Evolutionary conservation across 2,797 vertebrate species (phyloP).

Genomic region (Anguilla marmorata): DNA sequence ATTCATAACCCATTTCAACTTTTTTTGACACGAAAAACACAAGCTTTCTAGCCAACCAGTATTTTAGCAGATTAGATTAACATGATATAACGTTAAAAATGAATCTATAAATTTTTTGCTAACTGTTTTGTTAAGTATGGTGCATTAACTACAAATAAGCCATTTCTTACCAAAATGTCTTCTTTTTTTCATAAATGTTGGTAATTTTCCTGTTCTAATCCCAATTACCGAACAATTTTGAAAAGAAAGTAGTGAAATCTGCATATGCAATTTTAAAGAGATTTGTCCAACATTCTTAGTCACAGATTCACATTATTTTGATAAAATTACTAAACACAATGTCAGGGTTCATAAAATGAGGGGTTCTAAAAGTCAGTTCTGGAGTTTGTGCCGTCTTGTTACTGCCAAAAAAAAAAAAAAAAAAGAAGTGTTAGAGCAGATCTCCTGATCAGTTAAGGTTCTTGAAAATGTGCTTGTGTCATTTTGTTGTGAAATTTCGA

Average conservation of each 20-base stretch:
- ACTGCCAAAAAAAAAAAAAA: background rate
- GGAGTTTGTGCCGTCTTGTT: background rate
- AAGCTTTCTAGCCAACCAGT: background rate
- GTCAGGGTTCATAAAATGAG: background rate
- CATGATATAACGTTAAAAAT: background rate
- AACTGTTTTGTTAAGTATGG: background rate
- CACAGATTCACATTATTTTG: background rate
- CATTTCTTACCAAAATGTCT: too few relatives aligned
- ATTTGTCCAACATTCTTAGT: background rate
- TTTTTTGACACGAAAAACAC: background rate
- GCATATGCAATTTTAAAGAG: background rate
- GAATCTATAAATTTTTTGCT: background rate
- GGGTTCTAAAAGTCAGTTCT: background rate
- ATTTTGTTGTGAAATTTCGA: background rate
- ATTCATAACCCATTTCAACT: background rate
- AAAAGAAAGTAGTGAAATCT: too few relatives aligned
- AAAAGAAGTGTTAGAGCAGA: too few relatives aligned
- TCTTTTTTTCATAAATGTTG: too few relatives aligned
- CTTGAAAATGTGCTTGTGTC: background rate
- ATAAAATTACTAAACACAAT: background rate
- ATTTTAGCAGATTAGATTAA: background rate
- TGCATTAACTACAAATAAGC: background rate
- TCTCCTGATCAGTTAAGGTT: background rate
- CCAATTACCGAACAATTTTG: too few relatives aligned
- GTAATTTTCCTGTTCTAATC: too few relatives aligned